A percentile compares a stretch with the other conserved stretches of the same genome.
Evolutionary conservation across 2,797 vertebrate genomes (phyloP).

Genomic region (Falco berigora): DNA sequence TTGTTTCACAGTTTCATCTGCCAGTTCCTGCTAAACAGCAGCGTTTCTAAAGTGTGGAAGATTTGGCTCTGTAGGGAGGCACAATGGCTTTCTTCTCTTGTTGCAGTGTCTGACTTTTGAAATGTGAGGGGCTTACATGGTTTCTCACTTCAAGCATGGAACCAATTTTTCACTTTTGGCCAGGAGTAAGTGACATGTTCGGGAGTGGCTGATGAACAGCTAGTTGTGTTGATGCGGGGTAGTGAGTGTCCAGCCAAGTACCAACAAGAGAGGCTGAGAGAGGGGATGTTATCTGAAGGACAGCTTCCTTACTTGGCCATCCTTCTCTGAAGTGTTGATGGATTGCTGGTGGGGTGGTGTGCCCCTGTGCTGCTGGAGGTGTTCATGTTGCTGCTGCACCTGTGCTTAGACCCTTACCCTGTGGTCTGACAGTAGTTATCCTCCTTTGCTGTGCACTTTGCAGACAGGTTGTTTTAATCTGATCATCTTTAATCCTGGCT

Average conservation of each 20-base stretch:
- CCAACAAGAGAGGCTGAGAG: background rate
- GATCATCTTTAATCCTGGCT: background rate
- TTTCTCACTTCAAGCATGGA: background rate
- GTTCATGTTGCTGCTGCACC: background rate
- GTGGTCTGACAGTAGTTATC: background rate
- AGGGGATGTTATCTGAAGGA: background rate
- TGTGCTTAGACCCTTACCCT: background rate
- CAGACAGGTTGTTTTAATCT: background rate
- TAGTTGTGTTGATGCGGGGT: background rate
- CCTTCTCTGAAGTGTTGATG: background rate
- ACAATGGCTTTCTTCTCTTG: background rate
- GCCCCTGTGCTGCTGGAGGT: rapidly evolving
- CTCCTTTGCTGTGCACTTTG: background rate
- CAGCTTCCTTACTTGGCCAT: background rate
- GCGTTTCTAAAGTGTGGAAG: background rate
- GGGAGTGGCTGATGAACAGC: background rate
- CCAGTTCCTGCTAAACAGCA: background rate
- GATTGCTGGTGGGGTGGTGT: background rate
- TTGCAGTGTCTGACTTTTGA: background rate
- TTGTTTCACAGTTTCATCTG: background rate
- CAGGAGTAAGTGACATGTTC: rapidly evolving
- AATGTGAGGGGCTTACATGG: background rate
- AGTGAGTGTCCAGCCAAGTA: background rate
- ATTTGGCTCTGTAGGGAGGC: background rate
- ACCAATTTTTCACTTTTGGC: background rate